phyloP scores from a whole-genome alignment of 2,113 vertebrate genomes.

The Bambusicola thoracicus region DNA sequence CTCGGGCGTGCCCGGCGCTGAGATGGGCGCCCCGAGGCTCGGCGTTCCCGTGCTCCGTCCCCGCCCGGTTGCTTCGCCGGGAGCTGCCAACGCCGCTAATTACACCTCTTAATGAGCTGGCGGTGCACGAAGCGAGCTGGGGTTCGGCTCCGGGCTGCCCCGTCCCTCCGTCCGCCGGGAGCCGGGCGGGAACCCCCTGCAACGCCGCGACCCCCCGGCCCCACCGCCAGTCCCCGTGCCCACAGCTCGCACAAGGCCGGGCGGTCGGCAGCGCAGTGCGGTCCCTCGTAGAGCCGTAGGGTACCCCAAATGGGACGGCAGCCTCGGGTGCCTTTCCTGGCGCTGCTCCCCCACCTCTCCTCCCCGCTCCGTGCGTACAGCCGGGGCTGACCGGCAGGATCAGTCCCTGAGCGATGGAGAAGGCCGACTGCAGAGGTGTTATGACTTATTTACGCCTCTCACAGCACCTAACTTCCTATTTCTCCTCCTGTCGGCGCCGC shows the following conservation, averaged over 20 bases:
- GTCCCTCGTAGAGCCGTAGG: not conserved
- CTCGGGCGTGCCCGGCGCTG: accelerated
- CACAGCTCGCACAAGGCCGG: too few relatives aligned
- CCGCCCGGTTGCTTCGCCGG: not conserved
- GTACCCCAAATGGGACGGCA: not conserved
- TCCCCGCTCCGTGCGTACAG: not conserved
- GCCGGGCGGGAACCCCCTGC: too few relatives aligned
- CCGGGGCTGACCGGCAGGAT: not conserved
- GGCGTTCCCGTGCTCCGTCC: not conserved
- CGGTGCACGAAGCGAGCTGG: not conserved
- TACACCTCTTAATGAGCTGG: not conserved
- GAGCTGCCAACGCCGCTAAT: not conserved
- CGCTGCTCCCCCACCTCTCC: not conserved
- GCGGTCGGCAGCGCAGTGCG: too few relatives aligned
- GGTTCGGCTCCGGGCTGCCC: not conserved
- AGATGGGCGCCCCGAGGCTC: not conserved
- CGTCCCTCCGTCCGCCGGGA: not conserved
- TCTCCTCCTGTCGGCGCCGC: not conserved
- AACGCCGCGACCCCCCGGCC: too few relatives aligned
- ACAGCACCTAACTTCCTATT: not conserved
- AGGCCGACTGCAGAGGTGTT: not conserved
- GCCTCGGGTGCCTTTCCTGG: not conserved
- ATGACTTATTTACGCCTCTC: not conserved
- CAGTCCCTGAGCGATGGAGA: not conserved
- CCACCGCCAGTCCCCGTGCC: too few relatives aligned